Conservation (phyloP, 2,113 vertebrate species). For the Phylloscopus whistleri region DNA sequence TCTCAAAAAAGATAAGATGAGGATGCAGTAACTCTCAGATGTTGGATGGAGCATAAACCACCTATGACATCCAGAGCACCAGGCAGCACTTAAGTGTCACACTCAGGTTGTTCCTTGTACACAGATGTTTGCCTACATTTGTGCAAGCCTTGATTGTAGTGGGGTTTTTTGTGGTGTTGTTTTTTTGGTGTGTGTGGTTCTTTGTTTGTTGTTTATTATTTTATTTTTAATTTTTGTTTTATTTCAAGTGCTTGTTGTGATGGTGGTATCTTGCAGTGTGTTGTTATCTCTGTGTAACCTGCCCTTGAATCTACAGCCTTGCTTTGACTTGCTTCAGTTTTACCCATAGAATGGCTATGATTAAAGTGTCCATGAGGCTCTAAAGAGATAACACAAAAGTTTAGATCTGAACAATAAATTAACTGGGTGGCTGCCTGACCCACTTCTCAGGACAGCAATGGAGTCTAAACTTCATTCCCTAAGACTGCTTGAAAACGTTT, state of each 20-base stretch:
- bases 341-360: constrained; percentile 25
- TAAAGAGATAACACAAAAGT: constrained; percentile 20
- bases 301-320: constrained; percentile 42
- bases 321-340: constrained; percentile 21
- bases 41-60: neutral
- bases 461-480: neutral
- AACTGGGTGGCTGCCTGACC: neutral
- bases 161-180: no score
- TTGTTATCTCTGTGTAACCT: neutral
- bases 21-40: no score
- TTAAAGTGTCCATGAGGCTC: constrained; percentile 23
- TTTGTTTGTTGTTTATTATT: no score
- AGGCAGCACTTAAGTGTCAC: neutral
- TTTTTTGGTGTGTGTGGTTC: neutral
- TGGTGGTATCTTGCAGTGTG: neutral
- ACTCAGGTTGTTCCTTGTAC: neutral
- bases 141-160: neutral
- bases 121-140: neutral
- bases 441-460: neutral
- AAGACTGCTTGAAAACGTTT: neutral
- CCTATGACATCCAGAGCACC: rapidly evolving
- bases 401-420: constrained; percentile 34
- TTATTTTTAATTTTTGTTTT: neutral
- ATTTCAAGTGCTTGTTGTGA: neutral
- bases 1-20: neutral